These are phyloP conservation scores for Cataglyphis hispanica DNA, from an alignment of 1,140 invertebrate genomes.

Conservation along the genomic window DNA sequence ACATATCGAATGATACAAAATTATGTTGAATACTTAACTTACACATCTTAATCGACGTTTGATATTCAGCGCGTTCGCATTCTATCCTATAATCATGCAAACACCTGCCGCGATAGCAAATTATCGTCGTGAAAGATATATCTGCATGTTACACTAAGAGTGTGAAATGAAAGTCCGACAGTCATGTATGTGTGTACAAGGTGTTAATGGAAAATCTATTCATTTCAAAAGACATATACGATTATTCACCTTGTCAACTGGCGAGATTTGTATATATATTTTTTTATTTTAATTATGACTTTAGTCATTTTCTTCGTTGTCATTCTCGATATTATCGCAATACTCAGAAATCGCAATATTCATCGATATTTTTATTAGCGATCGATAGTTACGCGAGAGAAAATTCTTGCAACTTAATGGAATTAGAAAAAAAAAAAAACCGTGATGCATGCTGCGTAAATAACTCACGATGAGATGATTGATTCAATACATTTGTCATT, in stretches of 20 bases:
- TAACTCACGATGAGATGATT: constrained; percentile 42
- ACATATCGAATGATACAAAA: constrained; percentile 30
- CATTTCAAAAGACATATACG: constrained; percentile 6
- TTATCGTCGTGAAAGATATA: constrained; percentile 51
- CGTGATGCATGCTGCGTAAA: not conserved
- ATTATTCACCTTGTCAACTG: constrained; percentile 44
- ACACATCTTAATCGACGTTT: constrained; percentile 46
- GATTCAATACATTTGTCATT: constrained; percentile 48
- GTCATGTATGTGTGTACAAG: not conserved
- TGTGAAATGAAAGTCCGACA: constrained; percentile 37
- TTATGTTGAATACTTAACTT: constrained; percentile 33
- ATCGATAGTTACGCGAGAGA: constrained; percentile 5
- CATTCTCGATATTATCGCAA: not conserved
- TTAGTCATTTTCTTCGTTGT: not conserved
- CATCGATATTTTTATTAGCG: not conserved
- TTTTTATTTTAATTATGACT: constrained; percentile 23
- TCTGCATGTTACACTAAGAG: constrained; percentile 27
- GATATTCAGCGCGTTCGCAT: constrained; percentile 43
- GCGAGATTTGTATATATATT: not conserved
- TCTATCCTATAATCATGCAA: constrained; percentile 44
- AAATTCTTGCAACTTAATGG: not conserved
- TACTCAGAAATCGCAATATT: not conserved
- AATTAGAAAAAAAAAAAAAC: constrained; percentile 12
- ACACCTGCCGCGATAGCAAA: constrained; percentile 57
- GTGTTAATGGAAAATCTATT: constrained; percentile 18